Evolutionary conservation across 2,797 vertebrate species (phyloP), one percentile per base, ranked within the genome.

Genomic region (Astyanax mexicanus): DNA sequence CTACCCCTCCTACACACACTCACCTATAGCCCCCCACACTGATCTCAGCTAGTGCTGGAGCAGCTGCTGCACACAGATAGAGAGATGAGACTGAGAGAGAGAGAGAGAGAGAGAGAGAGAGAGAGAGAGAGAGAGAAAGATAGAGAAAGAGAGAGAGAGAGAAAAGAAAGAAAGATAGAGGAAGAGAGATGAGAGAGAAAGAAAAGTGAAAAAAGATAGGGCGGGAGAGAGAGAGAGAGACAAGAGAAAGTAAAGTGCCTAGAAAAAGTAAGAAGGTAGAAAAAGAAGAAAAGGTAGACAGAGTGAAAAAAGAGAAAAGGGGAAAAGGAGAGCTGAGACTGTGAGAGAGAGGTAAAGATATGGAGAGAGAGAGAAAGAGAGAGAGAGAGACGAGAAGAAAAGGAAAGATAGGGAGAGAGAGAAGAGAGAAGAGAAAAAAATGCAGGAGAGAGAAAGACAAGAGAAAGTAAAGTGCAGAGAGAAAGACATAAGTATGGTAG

Each of bases 61-160:
- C 92, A 92, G 89, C 90, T 93, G 92, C 88, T 89, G 76, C 65
- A 78, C 72, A 70, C 88, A 92, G 91, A 94, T 93, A 92, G 87
- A 88, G 87, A 78, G 57, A 75, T 49, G 38, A 62, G 74, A n/a
- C 12, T 49, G 29, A 12, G n/a, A 32, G 9, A 15, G 21, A 49
- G 17, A 19, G 17, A 49, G 45, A 49, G 45, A 49, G 45, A 49
- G 45, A 49, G 17, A 19, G 1, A 23, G 13, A 35, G 27, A 21
- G 5, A 67, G 35, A 23, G 52, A 70, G 65, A 69, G 69, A 57
- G 27, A 49, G 29, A 12, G 6, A 3, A 19, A 6, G 49, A 7
- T 1, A 2, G 5, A 17, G 4, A 45, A 19, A 40, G 7, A 49
- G 45, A 19, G 5, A 49, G 1, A 19, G 17, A 19, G 12, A 13